Evolutionary conservation across 2,113 vertebrate species (phyloP).

Genomic region (Elaphurus davidianus): DNA sequence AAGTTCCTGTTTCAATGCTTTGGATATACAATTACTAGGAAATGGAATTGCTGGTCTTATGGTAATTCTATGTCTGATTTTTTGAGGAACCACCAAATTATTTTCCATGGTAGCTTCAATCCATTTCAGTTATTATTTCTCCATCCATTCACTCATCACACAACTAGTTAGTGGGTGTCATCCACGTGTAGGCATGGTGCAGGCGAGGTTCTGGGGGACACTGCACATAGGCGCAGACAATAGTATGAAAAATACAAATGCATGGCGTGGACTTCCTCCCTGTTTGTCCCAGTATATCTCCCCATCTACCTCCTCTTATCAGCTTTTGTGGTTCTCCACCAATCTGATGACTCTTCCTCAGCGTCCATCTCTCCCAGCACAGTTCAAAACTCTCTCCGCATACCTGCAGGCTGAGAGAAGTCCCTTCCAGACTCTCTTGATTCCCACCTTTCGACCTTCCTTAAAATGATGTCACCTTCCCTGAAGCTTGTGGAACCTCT

Average conservation of each 20-base stretch:
- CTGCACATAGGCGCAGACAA: not conserved
- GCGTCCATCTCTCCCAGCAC: not conserved
- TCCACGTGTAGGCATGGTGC: accelerated
- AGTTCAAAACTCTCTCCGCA: not conserved
- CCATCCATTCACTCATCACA: not conserved
- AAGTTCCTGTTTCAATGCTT: not conserved
- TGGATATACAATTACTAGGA: not conserved
- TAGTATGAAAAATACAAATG: not conserved
- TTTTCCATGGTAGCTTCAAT: not conserved
- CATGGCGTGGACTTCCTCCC: not conserved
- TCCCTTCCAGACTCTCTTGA: not conserved
- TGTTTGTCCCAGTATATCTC: not conserved
- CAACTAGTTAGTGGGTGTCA: not conserved
- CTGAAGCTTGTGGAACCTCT: not conserved
- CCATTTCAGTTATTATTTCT: not conserved
- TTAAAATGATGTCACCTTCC: not conserved
- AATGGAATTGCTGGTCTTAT: not conserved
- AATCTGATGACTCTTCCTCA: not conserved
- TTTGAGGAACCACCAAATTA: not conserved
- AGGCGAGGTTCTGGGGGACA: not conserved
- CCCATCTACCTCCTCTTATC: not conserved
- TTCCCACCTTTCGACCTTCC: not conserved
- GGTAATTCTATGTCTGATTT: not conserved
- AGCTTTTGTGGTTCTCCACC: not conserved
- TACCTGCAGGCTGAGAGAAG: not conserved